Evolutionary conservation across 2,888 invertebrate genomes (phyloP).

Genomic region (Thymelicus sylvestris): DNA sequence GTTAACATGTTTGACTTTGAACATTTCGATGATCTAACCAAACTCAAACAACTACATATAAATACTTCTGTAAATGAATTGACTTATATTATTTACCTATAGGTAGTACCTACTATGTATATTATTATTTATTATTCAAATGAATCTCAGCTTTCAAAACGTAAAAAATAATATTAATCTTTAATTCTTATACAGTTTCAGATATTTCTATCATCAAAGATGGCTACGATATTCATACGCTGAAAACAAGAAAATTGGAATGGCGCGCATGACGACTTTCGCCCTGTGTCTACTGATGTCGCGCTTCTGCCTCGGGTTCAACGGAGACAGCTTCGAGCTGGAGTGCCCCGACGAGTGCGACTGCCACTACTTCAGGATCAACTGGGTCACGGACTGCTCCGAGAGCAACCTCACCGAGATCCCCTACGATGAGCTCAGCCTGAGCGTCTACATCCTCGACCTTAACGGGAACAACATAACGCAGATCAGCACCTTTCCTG

Average conservation of each 20-base stretch:
- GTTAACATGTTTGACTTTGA: too few relatives aligned
- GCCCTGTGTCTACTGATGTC: slow-evolving; percentile 58
- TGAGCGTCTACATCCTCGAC: slow-evolving; percentile 88
- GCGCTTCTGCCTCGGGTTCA: slow-evolving; percentile 69
- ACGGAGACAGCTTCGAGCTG: slow-evolving; percentile 87
- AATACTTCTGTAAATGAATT: too few relatives aligned
- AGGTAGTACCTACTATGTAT: too few relatives aligned
- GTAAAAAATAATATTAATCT: not conserved
- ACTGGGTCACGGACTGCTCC: slow-evolving; percentile 91
- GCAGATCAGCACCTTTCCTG: slow-evolving; percentile 85
- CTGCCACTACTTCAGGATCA: slow-evolving; percentile 90
- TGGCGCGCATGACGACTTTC: slow-evolving; percentile 61
- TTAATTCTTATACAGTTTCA: slow-evolving; percentile 38
- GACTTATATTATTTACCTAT: too few relatives aligned
- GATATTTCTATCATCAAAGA: slow-evolving; percentile 43
- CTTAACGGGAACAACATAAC: slow-evolving; percentile 88
- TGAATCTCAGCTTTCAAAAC: too few relatives aligned
- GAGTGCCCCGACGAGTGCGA: slow-evolving; percentile 91
- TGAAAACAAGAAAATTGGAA: slow-evolving; percentile 50
- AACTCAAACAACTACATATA: too few relatives aligned
- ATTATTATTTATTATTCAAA: too few relatives aligned
- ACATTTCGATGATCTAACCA: too few relatives aligned
- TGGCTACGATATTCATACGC: slow-evolving; percentile 46
- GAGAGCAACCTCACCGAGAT: slow-evolving; percentile 89
- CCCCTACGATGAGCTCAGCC: slow-evolving; percentile 88